Percentiles rank a stretch among this genome's conserved stretches.
Conservation (phyloP, 2,797 vertebrate genomes). For the Poeciliopsis paucimaculata region DNA sequence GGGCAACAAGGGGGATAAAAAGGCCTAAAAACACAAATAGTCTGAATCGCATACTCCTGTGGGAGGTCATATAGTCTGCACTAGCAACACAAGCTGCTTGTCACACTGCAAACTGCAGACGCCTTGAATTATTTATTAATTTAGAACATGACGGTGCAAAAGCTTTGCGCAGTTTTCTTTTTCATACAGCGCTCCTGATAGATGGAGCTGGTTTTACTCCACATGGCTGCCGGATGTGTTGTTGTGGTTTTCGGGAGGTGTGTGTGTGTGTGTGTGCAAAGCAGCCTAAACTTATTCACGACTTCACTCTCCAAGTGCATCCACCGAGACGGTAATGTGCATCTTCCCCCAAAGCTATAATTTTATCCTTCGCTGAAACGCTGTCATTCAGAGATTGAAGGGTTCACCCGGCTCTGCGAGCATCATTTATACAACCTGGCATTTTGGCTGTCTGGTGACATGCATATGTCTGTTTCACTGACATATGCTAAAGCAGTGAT, state of each 20-base stretch:
- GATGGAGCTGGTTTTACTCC: constrained; percentile 11
- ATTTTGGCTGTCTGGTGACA: constrained; percentile 43
- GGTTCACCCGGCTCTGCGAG: constrained; percentile 41
- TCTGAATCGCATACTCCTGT: constrained; percentile 56
- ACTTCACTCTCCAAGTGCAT: constrained; percentile 28
- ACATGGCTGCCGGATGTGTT: constrained; percentile 7
- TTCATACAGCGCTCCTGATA: background rate
- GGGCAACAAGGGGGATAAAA: constrained; percentile 39
- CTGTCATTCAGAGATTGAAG: constrained; percentile 55
- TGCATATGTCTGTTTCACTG: constrained; percentile 27
- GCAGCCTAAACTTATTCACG: constrained; percentile 40
- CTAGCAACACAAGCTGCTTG: constrained; percentile 14
- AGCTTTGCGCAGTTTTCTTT: background rate
- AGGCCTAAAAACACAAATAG: constrained; percentile 67
- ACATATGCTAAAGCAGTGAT: constrained; percentile 8
- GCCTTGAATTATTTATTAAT: background rate
- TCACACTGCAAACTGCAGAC: constrained; percentile 11
- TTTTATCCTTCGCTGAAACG: constrained; percentile 49
- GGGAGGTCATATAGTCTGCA: constrained; percentile 33
- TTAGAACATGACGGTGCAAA: background rate
- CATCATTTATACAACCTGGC: constrained; percentile 24
- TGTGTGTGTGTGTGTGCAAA: background rate
- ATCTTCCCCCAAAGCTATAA: constrained; percentile 40
- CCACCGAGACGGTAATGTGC: constrained; percentile 42
- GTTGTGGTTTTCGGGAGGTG: constrained; percentile 25